These are phyloP conservation scores for Vireo griseus DNA, from an alignment of 2,797 vertebrate species.

Conservation along the genomic window DNA sequence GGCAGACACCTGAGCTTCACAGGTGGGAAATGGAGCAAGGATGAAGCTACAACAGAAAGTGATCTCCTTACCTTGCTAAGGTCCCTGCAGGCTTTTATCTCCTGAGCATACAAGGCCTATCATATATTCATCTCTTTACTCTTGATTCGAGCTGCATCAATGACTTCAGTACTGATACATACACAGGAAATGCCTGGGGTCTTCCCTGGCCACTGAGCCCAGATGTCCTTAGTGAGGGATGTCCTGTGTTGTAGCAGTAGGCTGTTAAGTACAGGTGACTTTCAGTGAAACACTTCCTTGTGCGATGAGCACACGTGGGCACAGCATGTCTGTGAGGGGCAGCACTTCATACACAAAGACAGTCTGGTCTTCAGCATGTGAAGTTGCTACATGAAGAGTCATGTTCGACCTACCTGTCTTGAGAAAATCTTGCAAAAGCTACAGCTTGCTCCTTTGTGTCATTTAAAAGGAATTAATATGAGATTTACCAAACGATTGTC, in stretches of 20 bases:
- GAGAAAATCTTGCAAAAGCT: background rate
- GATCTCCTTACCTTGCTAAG: background rate
- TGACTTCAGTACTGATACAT: background rate
- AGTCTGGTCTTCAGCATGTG: background rate
- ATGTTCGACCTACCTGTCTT: background rate
- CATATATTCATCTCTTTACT: background rate
- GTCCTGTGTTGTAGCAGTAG: background rate
- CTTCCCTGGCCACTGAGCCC: background rate
- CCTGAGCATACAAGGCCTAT: background rate
- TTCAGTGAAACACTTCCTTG: background rate
- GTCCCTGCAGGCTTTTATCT: background rate
- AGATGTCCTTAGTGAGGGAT: background rate
- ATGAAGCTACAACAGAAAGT: background rate
- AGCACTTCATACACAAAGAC: background rate
- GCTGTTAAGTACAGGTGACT: background rate
- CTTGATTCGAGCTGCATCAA: background rate
- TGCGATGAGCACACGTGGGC: background rate
- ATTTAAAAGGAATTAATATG: background rate
- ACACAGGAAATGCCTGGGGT: background rate
- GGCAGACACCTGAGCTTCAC: background rate
- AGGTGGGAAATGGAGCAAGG: background rate
- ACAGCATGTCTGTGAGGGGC: background rate
- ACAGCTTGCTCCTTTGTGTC: background rate
- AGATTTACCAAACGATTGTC: background rate
- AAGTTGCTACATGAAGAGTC: background rate